phyloP scores from a whole-genome alignment of 2,888 invertebrate species.

The Caenorhabditis imperialis region DNA sequence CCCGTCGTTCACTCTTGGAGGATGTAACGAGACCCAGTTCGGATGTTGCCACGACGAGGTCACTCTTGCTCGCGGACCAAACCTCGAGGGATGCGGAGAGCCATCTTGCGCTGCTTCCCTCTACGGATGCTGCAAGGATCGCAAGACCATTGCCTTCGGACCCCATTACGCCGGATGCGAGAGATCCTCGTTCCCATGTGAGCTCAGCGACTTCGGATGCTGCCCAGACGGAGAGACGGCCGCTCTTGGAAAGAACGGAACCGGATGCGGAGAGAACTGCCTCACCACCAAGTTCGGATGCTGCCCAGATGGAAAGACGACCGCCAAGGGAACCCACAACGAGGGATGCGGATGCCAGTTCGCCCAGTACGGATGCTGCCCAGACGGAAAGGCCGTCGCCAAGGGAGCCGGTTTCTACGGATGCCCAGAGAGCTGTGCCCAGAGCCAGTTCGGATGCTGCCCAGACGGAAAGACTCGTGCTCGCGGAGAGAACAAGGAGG shows the following conservation, averaged over 20 bases:
- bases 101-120: slow-evolving; percentile 77
- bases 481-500: slow-evolving; percentile 87
- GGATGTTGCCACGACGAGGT: slow-evolving; percentile 95
- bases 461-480: slow-evolving; percentile 88
- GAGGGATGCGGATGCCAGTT: slow-evolving; percentile 79
- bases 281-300: slow-evolving; percentile 78
- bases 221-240: slow-evolving; percentile 89
- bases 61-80: slow-evolving; percentile 86
- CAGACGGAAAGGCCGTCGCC: slow-evolving; percentile 81
- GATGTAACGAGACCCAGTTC: slow-evolving; percentile 81
- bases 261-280: slow-evolving; percentile 81
- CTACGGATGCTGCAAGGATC: slow-evolving; percentile 81
- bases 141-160: slow-evolving; percentile 79
- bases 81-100: slow-evolving; percentile 86
- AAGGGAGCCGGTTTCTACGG: slow-evolving; percentile 85
- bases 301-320: slow-evolving; percentile 78
- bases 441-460: slow-evolving; percentile 87
- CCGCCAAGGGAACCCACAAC: slow-evolving; percentile 75
- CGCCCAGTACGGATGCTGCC: slow-evolving; percentile 81
- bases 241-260: slow-evolving; percentile 87
- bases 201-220: slow-evolving; percentile 85
- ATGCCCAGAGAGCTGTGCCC: slow-evolving; percentile 82
- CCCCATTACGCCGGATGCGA: slow-evolving; percentile 78
- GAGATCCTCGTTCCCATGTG: slow-evolving; percentile 78
- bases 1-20: slow-evolving; percentile 71